phyloP scores from a whole-genome alignment of 2,888 invertebrate genomes.

The Myopa testacea region DNA sequence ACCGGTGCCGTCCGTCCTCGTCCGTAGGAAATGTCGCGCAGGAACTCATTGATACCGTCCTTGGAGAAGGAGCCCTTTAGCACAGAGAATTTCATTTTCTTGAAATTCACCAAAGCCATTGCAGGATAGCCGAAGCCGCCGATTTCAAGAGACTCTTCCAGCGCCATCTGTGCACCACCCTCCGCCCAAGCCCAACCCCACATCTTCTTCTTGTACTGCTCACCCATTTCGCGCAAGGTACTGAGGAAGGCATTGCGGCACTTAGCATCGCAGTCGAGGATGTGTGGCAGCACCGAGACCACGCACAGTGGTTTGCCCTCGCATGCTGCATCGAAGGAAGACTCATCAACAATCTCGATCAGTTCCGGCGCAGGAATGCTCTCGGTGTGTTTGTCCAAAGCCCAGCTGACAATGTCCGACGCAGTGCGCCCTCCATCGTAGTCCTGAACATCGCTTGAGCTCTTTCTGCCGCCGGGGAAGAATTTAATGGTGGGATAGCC shows the following conservation, averaged over 20 bases:
- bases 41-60: slow-evolving; percentile 95
- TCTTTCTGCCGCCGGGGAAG: slow-evolving; percentile 81
- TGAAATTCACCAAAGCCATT: slow-evolving; percentile 94
- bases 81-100: slow-evolving; percentile 96
- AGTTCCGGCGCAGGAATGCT: slow-evolving; percentile 93
- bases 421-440: slow-evolving; percentile 94
- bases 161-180: slow-evolving; percentile 83
- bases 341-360: slow-evolving; percentile 74
- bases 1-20: slow-evolving; percentile 92
- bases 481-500: slow-evolving; percentile 99
- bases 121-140: slow-evolving; percentile 99
- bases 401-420: slow-evolving; percentile 91
- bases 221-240: slow-evolving; percentile 79
- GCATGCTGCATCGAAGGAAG: slow-evolving; percentile 80
- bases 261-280: slow-evolving; percentile 93
- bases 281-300: slow-evolving; percentile 91
- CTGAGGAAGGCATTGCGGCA: slow-evolving; percentile 90
- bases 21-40: slow-evolving; percentile 91
- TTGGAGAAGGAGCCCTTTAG: slow-evolving; percentile 94
- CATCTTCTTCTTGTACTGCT: slow-evolving; percentile 92
- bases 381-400: slow-evolving; percentile 85
- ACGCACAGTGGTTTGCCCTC: slow-evolving; percentile 91
- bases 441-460: slow-evolving; percentile 77
- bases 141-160: slow-evolving; percentile 92
- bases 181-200: slow-evolving; percentile 99